Evolutionary conservation across 2,888 invertebrate species (phyloP).

Genomic region (Xylocampa areola): DNA sequence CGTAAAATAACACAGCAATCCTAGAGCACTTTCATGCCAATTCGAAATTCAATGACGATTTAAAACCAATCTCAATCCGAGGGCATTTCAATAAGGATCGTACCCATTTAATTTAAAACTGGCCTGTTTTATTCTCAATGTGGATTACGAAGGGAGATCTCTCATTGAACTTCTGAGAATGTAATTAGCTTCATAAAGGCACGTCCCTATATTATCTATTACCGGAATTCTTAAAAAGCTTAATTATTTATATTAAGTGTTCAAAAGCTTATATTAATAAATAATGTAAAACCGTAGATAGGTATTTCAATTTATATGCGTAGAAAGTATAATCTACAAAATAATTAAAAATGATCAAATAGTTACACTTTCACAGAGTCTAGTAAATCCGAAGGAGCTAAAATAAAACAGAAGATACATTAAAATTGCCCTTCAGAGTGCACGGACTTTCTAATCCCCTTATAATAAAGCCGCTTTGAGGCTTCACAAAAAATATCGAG

Average conservation of each 20-base stretch:
- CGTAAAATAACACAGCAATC: conserved; percentile 48
- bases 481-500: conserved; percentile 31
- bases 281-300: too few species aligned
- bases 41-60: conserved; percentile 59
- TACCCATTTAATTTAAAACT: conserved; percentile 41
- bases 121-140: conserved; percentile 42
- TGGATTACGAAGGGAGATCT: conserved; percentile 35
- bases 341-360: background rate
- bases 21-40: conserved; percentile 43
- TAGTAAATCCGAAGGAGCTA: conserved; percentile 7
- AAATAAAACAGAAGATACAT: conserved; percentile 21
- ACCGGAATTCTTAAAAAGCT: conserved; percentile 23
- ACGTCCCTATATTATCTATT: conserved; percentile 30
- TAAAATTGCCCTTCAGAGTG: conserved; percentile 30
- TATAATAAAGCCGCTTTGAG: conserved; percentile 46
- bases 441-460: conserved; percentile 49
- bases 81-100: conserved; percentile 56
- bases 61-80: conserved; percentile 64
- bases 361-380: background rate
- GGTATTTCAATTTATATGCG: too few species aligned
- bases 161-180: conserved; percentile 54
- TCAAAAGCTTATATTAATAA: too few species aligned
- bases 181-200: conserved; percentile 52
- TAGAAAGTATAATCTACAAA: too few species aligned
- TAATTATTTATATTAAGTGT: conserved; percentile 10